Evolutionary conservation across 2,113 vertebrate species (phyloP), one percentile per base, ranked within the genome.

Genomic region (Chrysochloris asiatica): DNA sequence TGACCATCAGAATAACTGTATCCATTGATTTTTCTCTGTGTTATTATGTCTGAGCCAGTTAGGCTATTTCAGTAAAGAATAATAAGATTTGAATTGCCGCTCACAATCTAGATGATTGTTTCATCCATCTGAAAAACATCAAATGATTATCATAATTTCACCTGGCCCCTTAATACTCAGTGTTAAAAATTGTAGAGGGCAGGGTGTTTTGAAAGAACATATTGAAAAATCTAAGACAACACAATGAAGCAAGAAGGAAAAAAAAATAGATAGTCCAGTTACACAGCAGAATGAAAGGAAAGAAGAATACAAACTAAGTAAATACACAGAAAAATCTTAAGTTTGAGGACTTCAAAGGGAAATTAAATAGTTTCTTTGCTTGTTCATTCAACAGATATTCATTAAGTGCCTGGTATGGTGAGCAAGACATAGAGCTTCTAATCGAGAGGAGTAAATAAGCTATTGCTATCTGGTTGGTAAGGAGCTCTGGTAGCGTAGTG

Each of bases 1-100:
- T 91, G 61, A 41, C 47, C 21, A 83, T 63, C 28, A 65, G 89
- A 83, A 91, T 86, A 90, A 80, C 28, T 81, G 22, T 19, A 54
- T 82, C 63, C 14, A 69, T 86, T 88, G 75, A 78, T 78, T 88
- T 67, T 87, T 83, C 22, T 78, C 56, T 79, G 17, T 81, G 28
- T 83, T 83, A 83, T 72, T 75, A 84, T 83, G 8, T 47, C 65
- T 84, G 72, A 16, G 22, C 87, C 65, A 75, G 45, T 16, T 54
- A 89, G 69, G 6, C 61, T 86, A 28, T 88, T 91, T 88, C 72
- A 77, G 41, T 52, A 30, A 72, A 3, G 12, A 80, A 48, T 6
- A 86, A 72, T 47, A n/a, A 45, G 33, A 88, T 61, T 76, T 72
- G 17, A 77, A 88, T n/a, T 88, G 26, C 13, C 13, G 61, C 12